These are phyloP conservation scores for Ascaphus truei DNA, from an alignment of 2,113 vertebrate genomes.

Conservation along the genomic window DNA sequence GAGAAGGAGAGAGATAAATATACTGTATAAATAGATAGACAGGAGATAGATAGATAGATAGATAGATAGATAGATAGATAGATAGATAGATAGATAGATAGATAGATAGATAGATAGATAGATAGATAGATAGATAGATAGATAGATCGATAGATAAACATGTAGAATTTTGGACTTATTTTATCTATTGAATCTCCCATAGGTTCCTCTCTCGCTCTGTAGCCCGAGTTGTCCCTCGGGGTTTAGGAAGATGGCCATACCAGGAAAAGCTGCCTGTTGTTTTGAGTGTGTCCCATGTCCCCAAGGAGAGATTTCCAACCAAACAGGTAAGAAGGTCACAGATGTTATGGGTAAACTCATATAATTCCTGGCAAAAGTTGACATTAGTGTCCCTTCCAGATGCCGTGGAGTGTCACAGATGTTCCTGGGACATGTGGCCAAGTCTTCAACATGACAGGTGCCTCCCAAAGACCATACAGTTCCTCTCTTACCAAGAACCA, in stretches of 20 bases:
- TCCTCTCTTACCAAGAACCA: slow-evolving; percentile 1
- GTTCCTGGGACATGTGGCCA: background rate
- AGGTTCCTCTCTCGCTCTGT: background rate
- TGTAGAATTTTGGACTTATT: too few species aligned
- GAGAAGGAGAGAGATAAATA: too few species aligned
- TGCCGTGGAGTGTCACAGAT: background rate
- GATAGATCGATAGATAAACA: too few species aligned
- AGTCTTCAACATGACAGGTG: slow-evolving; percentile 4
- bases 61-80: too few species aligned
- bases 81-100: too few species aligned
- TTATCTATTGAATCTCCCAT: too few species aligned
- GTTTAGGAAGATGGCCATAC: background rate
- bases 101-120: too few species aligned
- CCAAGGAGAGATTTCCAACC: background rate
- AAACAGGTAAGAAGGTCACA: background rate
- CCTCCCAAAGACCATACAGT: slow-evolving; percentile 7
- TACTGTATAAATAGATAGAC: too few species aligned
- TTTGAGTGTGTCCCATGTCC: background rate
- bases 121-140: too few species aligned
- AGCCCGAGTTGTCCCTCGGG: background rate
- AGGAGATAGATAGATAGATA: too few species aligned
- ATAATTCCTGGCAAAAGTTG: too few species aligned
- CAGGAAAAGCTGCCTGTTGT: background rate
- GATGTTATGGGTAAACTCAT: too few species aligned
- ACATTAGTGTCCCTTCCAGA: background rate